Conservation (phyloP, 2,113 vertebrate genomes). For the Sylvicapra grimmia region DNA sequence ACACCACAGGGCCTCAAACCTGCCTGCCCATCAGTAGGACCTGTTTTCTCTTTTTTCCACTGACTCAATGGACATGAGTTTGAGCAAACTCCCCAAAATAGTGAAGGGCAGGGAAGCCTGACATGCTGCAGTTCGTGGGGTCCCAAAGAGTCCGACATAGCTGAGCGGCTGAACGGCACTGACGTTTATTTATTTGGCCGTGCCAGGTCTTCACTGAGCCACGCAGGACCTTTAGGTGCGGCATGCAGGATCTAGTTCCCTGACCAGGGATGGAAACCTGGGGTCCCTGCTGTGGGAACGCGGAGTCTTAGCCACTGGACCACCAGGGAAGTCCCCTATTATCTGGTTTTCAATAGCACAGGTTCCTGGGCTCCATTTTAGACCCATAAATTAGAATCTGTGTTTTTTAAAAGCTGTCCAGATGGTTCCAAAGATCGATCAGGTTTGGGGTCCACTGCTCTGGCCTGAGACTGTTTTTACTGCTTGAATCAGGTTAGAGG, state of each 20-base stretch:
- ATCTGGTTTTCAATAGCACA: background rate
- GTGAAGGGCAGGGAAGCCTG: background rate
- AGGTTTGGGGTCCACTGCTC: background rate
- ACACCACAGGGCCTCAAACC: background rate
- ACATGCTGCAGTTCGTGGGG: background rate
- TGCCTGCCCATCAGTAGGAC: background rate
- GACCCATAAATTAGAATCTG: background rate
- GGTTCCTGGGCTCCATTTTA: background rate
- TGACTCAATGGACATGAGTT: background rate
- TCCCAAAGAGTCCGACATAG: background rate
- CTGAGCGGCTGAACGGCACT: background rate
- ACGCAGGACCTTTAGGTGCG: accelerated
- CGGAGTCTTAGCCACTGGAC: background rate
- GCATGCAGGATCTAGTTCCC: background rate
- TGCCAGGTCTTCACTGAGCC: background rate
- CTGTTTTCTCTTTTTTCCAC: background rate
- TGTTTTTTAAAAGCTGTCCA: background rate
- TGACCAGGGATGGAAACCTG: background rate
- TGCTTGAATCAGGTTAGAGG: background rate
- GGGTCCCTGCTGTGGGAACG: background rate
- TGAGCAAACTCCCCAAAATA: background rate
- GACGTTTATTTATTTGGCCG: background rate
- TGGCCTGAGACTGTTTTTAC: background rate
- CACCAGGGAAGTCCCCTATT: background rate
- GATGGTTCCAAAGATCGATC: background rate